Evolutionary conservation across 2,113 vertebrate species (phyloP).

Genomic region (Protobothrops flavoviridis): DNA sequence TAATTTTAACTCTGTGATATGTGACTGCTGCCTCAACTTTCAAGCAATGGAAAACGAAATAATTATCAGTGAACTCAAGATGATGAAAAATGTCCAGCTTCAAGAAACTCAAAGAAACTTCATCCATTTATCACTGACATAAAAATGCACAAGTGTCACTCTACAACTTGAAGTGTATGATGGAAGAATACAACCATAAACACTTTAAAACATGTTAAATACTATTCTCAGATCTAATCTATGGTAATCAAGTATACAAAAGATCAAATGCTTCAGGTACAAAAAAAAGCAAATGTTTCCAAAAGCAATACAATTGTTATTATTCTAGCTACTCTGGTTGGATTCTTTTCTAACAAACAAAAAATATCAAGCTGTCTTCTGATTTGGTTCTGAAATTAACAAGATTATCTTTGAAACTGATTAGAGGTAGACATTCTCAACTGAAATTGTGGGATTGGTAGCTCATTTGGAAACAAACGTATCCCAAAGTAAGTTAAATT

Average conservation of each 20-base stretch:
- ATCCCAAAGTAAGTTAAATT: not conserved
- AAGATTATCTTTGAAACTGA: not conserved
- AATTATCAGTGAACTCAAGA: constrained; percentile 68
- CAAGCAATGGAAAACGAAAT: constrained; percentile 73
- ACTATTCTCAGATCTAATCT: constrained; percentile 46
- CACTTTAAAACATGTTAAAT: constrained; percentile 53
- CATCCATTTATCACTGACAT: constrained; percentile 64
- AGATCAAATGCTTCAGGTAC: constrained; percentile 25
- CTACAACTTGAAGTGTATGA: constrained; percentile 53
- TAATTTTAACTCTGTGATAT: constrained; percentile 65
- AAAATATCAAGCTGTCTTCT: not conserved
- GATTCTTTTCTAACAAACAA: not conserved
- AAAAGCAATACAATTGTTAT: constrained; percentile 45
- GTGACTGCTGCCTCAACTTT: constrained; percentile 64
- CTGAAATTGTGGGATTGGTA: not conserved
- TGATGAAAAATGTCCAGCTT: constrained; percentile 72
- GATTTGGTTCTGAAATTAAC: not conserved
- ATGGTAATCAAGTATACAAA: not conserved
- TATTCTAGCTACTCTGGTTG: not conserved
- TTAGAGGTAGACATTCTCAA: not conserved
- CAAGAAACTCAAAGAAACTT: constrained; percentile 70
- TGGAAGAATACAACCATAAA: constrained; percentile 33
- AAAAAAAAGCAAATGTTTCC: constrained; percentile 14
- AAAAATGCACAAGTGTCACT: constrained; percentile 60
- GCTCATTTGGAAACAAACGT: not conserved